A percentile compares a stretch with the other conserved stretches of the same genome.
Conservation (phyloP, 2,797 vertebrate genomes). For the Acanthurus lineatus region DNA sequence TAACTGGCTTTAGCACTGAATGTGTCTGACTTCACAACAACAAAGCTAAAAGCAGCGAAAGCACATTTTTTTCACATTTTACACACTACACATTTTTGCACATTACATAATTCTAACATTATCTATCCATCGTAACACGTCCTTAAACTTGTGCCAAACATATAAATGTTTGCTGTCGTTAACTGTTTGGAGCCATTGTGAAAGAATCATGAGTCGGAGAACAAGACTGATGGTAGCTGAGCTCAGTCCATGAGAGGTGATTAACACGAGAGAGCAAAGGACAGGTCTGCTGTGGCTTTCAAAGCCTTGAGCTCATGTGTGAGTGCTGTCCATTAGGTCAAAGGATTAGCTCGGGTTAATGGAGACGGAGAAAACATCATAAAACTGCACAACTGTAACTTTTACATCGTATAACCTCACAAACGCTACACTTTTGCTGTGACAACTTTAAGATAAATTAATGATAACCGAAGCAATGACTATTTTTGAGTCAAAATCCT, state of each 20-base stretch:
- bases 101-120: neutral
- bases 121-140: neutral
- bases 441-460: slow-evolving; percentile 7
- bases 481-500: neutral
- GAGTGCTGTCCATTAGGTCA: slow-evolving; percentile 75
- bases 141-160: neutral
- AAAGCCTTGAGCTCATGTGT: slow-evolving; percentile 64
- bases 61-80: no score
- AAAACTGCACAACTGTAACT: slow-evolving; percentile 42
- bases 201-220: slow-evolving; percentile 16
- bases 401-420: slow-evolving; percentile 39
- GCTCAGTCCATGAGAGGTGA: slow-evolving; percentile 69
- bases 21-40: neutral
- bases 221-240: slow-evolving; percentile 2
- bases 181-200: neutral
- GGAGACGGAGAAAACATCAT: slow-evolving; percentile 64
- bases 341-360: slow-evolving; percentile 79
- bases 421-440: neutral
- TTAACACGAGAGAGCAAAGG: slow-evolving; percentile 68
- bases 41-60: neutral
- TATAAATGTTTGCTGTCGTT: neutral
- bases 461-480: slow-evolving; percentile 4
- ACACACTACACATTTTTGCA: no score
- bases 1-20: no score
- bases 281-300: slow-evolving; percentile 63